Base-by-base conservation (phyloP, 2,797 vertebrate genomes). In the Acridotheres tristis region DNA sequence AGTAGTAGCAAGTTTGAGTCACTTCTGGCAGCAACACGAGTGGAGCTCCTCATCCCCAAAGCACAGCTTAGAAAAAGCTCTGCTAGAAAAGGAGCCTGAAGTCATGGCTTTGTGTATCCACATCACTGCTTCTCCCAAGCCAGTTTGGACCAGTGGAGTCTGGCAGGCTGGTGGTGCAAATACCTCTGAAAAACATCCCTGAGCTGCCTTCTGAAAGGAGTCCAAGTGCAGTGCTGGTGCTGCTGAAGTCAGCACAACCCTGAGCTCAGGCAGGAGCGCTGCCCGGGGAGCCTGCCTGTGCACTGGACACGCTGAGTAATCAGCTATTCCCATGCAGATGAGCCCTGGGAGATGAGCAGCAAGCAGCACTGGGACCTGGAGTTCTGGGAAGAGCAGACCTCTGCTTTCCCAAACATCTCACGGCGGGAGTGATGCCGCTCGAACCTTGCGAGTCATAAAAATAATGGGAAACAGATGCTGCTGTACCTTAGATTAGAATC, bases 401-500 rank as follows among this genome's bases (percentile, higher is more conserved):
- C 78, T 5, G 3, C 68, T 71, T 73, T 83, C 93, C 88, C 81
- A 96, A 95, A 94, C 55, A 79, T 80, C 93, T 96, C 85, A 75
- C 74, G 5, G 4, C 88, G 57, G 96, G 90, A 96, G 87, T 58
- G 96, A 97, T 87, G 90, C 89, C 6, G 66, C 95, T 96, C 88
- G 29, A 96, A 91, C 84, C 96, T 88, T 89, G 71, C 23, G 16
- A 96, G 94, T 55, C 63, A 91, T 97, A 96, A 97, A 97, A 86
- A 38, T 95, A 97, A 98, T 93, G 67, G 82, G 95, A 97, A 98
- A 85, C 97, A 98, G 95, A 97, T 96, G 96, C 74, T 62, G 90
- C 81, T 53, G 58, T 94, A 97, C 93, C 94, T 98, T 97, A 81
- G 96, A 97, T 94, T 94, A 91, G 95, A 76, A 95, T 96, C 96